Evolutionary conservation across 2,113 vertebrate genomes (phyloP).

Genomic region (Podocnemis expansa): DNA sequence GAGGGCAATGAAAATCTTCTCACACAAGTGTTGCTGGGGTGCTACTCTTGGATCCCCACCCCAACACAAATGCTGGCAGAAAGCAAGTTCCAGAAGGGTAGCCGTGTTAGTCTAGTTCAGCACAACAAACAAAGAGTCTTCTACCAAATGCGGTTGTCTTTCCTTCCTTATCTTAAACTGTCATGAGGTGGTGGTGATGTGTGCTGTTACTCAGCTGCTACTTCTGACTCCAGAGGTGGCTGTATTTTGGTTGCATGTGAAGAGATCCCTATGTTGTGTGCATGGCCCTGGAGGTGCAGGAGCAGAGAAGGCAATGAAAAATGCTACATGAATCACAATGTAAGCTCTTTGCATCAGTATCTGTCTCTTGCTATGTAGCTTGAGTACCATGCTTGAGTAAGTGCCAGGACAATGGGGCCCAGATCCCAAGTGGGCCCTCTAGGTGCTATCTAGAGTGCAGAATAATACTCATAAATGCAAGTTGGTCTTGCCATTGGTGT

Average conservation of each 20-base stretch:
- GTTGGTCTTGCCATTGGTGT: background rate
- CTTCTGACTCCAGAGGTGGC: conserved; percentile 6
- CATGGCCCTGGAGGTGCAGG: background rate
- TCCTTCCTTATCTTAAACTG: background rate
- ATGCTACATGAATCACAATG: background rate
- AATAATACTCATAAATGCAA: background rate
- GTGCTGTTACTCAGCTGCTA: background rate
- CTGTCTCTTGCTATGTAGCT: background rate
- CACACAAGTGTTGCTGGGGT: background rate
- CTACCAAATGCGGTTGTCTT: too few relatives aligned
- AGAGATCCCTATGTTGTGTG: background rate
- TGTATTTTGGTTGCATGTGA: background rate
- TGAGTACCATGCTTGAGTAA: background rate
- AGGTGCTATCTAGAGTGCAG: background rate
- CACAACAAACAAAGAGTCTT: too few relatives aligned
- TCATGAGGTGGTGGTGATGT: background rate
- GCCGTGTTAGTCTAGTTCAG: too few relatives aligned
- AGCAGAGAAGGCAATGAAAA: background rate
- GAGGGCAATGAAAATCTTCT: background rate
- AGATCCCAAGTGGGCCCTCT: background rate
- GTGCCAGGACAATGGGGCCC: background rate
- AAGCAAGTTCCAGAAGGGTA: too few relatives aligned
- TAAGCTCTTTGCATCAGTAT: background rate
- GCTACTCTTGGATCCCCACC: background rate
- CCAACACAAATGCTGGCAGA: background rate